Evolutionary conservation across 2,888 invertebrate genomes (phyloP).

Genomic region (Hirtodrosophila confusa): DNA sequence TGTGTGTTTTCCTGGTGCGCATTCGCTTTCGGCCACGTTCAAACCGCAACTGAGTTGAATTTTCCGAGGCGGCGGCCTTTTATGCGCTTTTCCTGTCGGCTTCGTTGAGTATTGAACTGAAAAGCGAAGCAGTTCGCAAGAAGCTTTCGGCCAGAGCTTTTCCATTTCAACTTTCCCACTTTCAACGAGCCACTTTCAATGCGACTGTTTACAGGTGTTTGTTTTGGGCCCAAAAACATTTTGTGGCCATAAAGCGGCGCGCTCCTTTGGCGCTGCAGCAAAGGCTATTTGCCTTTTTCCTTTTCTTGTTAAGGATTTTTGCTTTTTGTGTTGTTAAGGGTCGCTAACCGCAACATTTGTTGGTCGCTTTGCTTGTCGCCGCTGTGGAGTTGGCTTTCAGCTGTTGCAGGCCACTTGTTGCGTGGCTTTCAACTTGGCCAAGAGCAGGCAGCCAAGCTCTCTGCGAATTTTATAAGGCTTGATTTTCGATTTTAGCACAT

Average conservation of each 20-base stretch:
- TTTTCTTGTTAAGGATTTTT: constrained; percentile 15
- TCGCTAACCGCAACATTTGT: constrained; percentile 46
- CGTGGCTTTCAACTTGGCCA: constrained; percentile 36
- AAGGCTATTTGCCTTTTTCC: constrained; percentile 34
- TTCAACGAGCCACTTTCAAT: constrained; percentile 16
- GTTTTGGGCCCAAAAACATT: constrained; percentile 52
- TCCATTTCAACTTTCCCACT: constrained; percentile 39
- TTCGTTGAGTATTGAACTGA: constrained; percentile 68
- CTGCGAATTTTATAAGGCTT: constrained; percentile 31
- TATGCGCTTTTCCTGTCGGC: constrained; percentile 60
- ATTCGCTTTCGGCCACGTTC: constrained; percentile 53
- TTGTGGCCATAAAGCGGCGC: constrained; percentile 19
- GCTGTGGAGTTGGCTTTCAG: constrained; percentile 2
- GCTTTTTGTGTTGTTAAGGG: constrained; percentile 15
- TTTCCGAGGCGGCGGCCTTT: constrained; percentile 58
- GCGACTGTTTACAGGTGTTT: constrained; percentile 73
- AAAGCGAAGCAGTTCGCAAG: constrained; percentile 48
- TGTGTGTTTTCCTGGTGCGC: constrained; percentile 25
- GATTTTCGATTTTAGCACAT: constrained; percentile 31
- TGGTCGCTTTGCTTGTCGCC: constrained; percentile 9
- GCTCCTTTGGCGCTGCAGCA: constrained; percentile 19
- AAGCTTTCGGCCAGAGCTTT: constrained; percentile 33
- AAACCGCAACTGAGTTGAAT: constrained; percentile 74
- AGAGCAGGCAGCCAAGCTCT: constrained; percentile 20
- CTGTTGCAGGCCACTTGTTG: constrained; percentile 65